Base-by-base conservation (phyloP, 2,888 invertebrate species). In the Hyles lineata region DNA sequence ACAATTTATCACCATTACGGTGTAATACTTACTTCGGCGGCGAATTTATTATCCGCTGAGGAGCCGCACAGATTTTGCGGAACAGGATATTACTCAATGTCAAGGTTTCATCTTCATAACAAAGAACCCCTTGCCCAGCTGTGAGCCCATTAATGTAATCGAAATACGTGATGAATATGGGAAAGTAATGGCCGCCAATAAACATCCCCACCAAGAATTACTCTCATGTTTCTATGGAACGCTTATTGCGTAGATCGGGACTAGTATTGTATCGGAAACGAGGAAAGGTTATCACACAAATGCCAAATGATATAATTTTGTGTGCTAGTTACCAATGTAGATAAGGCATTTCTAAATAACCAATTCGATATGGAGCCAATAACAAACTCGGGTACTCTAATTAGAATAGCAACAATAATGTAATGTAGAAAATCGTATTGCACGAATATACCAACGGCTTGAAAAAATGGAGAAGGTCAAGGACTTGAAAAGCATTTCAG, bases 61-160 rank as follows among this genome's bases (percentile, higher is more conserved):
- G 84, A 85, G 83, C 79, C 78, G 81, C 80, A 79, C 80, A 85
- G 85, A 87, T 87, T 88, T 82, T 77, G 81, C 79, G 82, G 85
- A 83, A 84, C 84, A 78, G 85, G 85, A 86, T 85, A 88, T 89
- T 87, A 88, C 83, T 89, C 87, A 89, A 85, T 82, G 88, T 88
- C 89, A 86, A 86, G 79, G 82, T 80, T 80, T 81, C 83, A 82
- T 85, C 80, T 79, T 78, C 81, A 83, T 84, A 84, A 82, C 82
- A 80, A 81, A 80, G 78, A 79, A 78, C 74, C 78, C 81, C 80
- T 81, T 82, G 80, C 78, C 74, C 78, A 80, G 77, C 78, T 76
- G 81, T 79, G 78, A 78, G 76, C 77, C 43, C 81, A 76, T 80
- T 83, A 80, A 81, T 81, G 80, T 80, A 70, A 83, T 77, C 70